A percentile compares a stretch with the other conserved stretches of the same genome.
phyloP scores from a whole-genome alignment of 2,113 vertebrate genomes.

The Romanogobio albipinnatus region DNA sequence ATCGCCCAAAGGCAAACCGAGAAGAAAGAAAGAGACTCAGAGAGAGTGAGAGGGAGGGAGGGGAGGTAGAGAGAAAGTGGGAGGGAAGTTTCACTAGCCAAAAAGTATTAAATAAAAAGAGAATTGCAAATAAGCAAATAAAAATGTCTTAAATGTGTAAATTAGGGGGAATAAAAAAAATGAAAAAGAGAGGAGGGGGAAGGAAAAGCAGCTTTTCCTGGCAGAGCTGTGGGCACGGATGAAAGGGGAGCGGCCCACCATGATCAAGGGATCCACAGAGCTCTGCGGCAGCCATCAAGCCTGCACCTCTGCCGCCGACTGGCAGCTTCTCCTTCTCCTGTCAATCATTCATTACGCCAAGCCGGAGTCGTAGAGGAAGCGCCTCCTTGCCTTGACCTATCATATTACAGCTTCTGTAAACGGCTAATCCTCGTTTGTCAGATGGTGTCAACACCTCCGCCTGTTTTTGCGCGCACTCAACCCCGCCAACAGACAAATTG shows the following conservation, averaged over 20 bases:
- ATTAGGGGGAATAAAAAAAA: constrained; percentile 89
- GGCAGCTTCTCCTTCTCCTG: constrained; percentile 88
- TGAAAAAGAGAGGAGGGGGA: constrained; percentile 72
- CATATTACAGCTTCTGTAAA: constrained; percentile 97
- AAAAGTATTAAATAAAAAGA: constrained; percentile 84
- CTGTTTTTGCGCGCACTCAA: constrained; percentile 72
- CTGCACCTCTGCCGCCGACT: constrained; percentile 82
- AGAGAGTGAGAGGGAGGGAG: constrained; percentile 55
- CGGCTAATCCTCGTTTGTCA: constrained; percentile 96
- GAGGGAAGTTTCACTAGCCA: constrained; percentile 21
- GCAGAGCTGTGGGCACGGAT: constrained; percentile 87
- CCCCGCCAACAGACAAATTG: constrained; percentile 88
- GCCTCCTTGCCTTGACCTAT: constrained; percentile 93
- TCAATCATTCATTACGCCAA: constrained; percentile 96
- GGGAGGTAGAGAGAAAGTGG: constrained; percentile 62
- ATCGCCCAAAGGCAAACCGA: constrained; percentile 87
- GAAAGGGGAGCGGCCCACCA: constrained; percentile 88
- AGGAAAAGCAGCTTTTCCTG: constrained; percentile 92
- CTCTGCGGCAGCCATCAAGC: constrained; percentile 89
- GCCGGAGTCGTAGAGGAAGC: constrained; percentile 86
- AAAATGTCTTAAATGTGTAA: constrained; percentile 99
- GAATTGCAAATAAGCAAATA: constrained; percentile 97
- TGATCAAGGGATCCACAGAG: constrained; percentile 92
- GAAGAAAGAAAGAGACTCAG: constrained; percentile 33
- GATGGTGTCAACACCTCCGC: constrained; percentile 90